phyloP scores from a whole-genome alignment of 1,140 invertebrate genomes.

The Drosophila asahinai region DNA sequence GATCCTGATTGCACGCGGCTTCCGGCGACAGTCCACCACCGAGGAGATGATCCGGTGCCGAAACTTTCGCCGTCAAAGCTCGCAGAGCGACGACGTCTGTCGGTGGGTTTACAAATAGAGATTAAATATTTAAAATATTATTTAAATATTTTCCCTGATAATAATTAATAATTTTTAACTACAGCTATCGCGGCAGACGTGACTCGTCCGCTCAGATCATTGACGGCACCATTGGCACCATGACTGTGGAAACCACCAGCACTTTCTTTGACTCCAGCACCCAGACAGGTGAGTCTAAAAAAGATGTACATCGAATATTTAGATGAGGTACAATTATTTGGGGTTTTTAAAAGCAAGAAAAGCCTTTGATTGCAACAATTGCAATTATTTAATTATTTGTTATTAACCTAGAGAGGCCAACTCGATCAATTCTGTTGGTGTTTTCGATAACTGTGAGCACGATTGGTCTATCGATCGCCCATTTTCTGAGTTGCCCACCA shows the following conservation, averaged over 20 bases:
- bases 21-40: slow-evolving; percentile 94
- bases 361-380: too few species aligned
- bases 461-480: too few species aligned
- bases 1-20: slow-evolving; percentile 95
- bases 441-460: too few species aligned
- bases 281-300: slow-evolving; percentile 92
- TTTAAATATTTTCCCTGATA: neutral
- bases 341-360: too few species aligned
- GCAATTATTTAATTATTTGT: too few species aligned
- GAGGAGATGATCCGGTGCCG: slow-evolving; percentile 96
- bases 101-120: slow-evolving; percentile 70
- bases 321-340: too few species aligned
- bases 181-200: slow-evolving; percentile 90
- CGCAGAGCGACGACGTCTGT: slow-evolving; percentile 91
- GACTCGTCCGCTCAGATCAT: slow-evolving; percentile 96
- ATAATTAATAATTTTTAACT: neutral
- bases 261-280: slow-evolving; percentile 97
- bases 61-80: slow-evolving; percentile 93
- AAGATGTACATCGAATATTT: neutral
- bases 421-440: too few species aligned
- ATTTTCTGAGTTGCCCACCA: too few species aligned
- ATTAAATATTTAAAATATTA: neutral
- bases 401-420: too few species aligned
- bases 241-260: slow-evolving; percentile 96
- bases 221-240: slow-evolving; percentile 95